Base-by-base conservation (phyloP, 35 echinoderm and acorn worm genomes). In the Amphiura filiformis region DNA sequence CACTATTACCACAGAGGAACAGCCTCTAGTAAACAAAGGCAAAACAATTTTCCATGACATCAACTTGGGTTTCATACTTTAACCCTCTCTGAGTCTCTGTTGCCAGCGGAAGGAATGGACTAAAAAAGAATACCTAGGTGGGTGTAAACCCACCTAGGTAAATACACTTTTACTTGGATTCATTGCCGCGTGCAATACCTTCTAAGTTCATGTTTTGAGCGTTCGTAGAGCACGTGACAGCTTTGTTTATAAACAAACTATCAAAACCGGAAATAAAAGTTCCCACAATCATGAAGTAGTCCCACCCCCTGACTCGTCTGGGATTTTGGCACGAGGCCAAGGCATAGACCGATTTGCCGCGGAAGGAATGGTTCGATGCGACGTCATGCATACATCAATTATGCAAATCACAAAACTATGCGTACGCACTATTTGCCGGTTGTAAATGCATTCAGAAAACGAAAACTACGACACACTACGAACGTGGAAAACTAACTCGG, bases 401-500 rank as follows among this genome's bases (percentile, higher is more conserved):
- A 70, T 70, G 61, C 28, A 70, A 70, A 70, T 70, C 41, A n/a
- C n/a, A 13, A 70, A 70, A 70, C 61, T 70, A 70, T 70, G 61
- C 61, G 61, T 26, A 70, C 61, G 61, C 61, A 70, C 41, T 47
- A 47, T 9, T 47, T 4, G 61, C 11, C 61, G 26, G 61, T 70
- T 70, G 61, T 70, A 70, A 70, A 70, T 70, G 61, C 61, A 70
- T 70, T 70, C 61, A 70, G 61, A 70, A 70, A 70, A 30, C 11
- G 28, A 70, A 70, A 70, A 26, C 61, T 70, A 70, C 61, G 28
- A 70, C 7, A 70, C 61, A n/a, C 26, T 15, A 23, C 2, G 26
- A 70, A 70, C 61, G 61, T 70, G 61, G 28, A 23, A 30, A 11
- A 26, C 26, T 15, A 70, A 18, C 61, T 11, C 61, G 61, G 61